These are phyloP conservation scores for Oostethus manadensis DNA, from an alignment of 2,113 vertebrate species.

Conservation along the genomic window DNA sequence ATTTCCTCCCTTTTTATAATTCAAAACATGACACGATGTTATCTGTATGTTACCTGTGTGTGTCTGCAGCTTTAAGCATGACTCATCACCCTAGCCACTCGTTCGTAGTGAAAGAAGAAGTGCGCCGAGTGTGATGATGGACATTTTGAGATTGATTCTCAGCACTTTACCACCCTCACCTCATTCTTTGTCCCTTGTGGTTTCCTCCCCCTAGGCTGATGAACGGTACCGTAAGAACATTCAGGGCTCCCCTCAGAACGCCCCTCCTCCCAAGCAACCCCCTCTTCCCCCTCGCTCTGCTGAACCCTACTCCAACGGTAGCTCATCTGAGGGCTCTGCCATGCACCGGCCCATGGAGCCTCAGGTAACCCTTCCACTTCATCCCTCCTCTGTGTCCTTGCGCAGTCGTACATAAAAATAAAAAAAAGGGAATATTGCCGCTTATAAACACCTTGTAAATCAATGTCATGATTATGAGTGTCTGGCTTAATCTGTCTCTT, in stretches of 20 bases:
- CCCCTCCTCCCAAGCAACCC: constrained; percentile 84
- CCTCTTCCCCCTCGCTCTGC: constrained; percentile 90
- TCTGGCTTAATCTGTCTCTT: not conserved
- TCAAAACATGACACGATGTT: not conserved
- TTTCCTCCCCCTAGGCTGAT: constrained; percentile 77
- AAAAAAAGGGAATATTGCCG: not conserved
- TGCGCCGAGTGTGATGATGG: not conserved
- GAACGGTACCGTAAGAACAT: constrained; percentile 95
- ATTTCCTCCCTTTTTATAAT: constrained; percentile 8
- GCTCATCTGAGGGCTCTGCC: constrained; percentile 76
- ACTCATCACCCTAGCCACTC: constrained; percentile 2
- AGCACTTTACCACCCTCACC: constrained; percentile 1
- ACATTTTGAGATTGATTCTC: not conserved
- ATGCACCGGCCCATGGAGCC: constrained; percentile 92
- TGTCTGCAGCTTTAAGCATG: constrained; percentile 50
- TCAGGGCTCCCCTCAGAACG: constrained; percentile 92
- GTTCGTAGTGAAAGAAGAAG: not conserved
- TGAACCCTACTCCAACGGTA: constrained; percentile 91
- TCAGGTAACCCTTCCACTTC: constrained; percentile 77
- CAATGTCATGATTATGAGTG: not conserved
- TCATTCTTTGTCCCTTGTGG: not conserved
- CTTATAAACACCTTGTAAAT: not conserved
- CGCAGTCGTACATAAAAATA: not conserved
- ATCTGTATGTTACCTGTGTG: constrained; percentile 17
- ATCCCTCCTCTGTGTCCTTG: constrained; percentile 26